Evolutionary conservation across 2,888 invertebrate genomes (phyloP).

Genomic region (Maniola hyperantus): DNA sequence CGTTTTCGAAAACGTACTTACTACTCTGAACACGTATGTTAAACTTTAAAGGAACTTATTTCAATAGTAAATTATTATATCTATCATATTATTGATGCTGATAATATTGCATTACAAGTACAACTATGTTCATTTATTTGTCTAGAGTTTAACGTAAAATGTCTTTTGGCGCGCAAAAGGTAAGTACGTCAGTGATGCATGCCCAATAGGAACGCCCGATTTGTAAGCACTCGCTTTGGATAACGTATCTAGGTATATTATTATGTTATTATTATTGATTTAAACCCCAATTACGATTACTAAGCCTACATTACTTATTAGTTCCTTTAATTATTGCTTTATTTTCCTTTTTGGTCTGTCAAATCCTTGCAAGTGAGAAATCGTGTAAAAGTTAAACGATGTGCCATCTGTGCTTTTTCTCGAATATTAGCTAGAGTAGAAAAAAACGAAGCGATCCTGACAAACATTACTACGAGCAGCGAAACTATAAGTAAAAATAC

Average conservation of each 20-base stretch:
- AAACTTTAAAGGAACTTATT: conserved; percentile 36
- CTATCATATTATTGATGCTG: conserved; percentile 34
- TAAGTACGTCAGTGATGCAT: conserved; percentile 49
- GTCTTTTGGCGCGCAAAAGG: conserved; percentile 75
- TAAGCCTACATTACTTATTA: conserved; percentile 62
- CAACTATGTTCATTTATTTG: conserved; percentile 40
- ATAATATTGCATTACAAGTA: conserved; percentile 39
- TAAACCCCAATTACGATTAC: conserved; percentile 51
- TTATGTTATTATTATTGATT: conserved; percentile 47
- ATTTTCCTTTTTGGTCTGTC: conserved; percentile 68
- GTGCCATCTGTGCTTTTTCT: conserved; percentile 71
- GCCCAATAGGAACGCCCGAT: conserved; percentile 34
- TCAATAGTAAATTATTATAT: conserved; percentile 34
- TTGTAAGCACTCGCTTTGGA: conserved; percentile 18
- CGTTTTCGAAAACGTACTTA: conserved; percentile 38
- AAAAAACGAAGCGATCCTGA: conserved; percentile 61
- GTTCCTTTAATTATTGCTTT: conserved; percentile 69
- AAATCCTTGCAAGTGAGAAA: conserved; percentile 71
- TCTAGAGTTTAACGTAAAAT: conserved; percentile 51
- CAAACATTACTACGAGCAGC: conserved; percentile 71
- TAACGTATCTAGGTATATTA: conserved; percentile 31
- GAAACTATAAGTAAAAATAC: conserved; percentile 70
- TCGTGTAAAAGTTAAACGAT: conserved; percentile 68
- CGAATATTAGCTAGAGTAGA: conserved; percentile 64
- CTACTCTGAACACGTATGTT: conserved; percentile 37